A percentile compares a stretch with the other conserved stretches of the same genome.
phyloP scores from a whole-genome alignment of 1,140 invertebrate genomes.

The Dolichoris vasculosae region DNA sequence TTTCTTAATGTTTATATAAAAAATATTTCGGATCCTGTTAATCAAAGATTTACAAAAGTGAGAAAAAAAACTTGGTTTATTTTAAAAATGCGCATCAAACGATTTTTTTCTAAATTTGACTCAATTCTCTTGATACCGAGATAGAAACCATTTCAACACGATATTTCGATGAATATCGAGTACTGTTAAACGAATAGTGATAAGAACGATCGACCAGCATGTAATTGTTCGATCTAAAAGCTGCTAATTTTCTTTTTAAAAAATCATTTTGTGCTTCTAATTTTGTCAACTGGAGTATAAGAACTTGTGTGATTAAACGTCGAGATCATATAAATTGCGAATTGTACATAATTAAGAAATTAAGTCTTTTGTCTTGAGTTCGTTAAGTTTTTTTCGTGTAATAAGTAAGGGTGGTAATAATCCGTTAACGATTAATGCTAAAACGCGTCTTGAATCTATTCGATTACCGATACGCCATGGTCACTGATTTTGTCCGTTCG shows the following conservation, averaged over 20 bases:
- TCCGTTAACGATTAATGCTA: conserved; percentile 19
- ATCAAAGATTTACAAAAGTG: conserved; percentile 17
- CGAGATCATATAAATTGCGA: conserved; percentile 37
- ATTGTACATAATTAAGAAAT: conserved; percentile 45
- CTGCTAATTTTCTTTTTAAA: conserved; percentile 24
- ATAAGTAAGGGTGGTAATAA: conserved; percentile 33
- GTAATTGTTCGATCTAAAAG: conserved; percentile 22
- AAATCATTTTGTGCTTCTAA: conserved; percentile 9
- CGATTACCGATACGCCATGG: conserved; percentile 13
- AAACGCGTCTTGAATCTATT: neutral
- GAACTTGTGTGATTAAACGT: conserved; percentile 17
- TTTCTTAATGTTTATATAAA: conserved; percentile 1
- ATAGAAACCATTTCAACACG: neutral
- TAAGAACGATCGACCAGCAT: conserved; percentile 36
- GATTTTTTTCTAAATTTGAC: conserved; percentile 19
- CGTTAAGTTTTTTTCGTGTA: conserved; percentile 25
- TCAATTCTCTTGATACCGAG: neutral
- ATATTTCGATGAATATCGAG: conserved; percentile 31
- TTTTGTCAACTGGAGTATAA: conserved; percentile 38
- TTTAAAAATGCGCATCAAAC: conserved; percentile 16
- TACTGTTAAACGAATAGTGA: conserved; percentile 33
- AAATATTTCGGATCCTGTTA: neutral
- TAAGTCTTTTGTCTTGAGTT: conserved; percentile 15
- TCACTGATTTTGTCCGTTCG: conserved; percentile 50
- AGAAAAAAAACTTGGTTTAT: conserved; percentile 32